These are phyloP conservation scores for Pituophis catenifer DNA, from an alignment of 2,113 vertebrate species.

Conservation along the genomic window DNA sequence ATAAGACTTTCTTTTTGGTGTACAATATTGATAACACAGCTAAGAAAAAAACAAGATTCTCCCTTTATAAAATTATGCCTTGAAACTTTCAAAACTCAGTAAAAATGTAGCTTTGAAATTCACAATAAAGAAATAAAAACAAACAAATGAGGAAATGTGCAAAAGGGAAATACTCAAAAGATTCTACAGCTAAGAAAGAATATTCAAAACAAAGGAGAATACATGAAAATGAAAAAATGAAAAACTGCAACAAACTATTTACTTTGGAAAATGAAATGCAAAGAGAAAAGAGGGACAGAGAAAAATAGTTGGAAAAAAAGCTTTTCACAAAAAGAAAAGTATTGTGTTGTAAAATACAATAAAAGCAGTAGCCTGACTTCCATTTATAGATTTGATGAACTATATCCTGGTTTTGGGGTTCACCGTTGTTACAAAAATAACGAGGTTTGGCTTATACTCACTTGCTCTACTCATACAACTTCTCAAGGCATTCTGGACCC, in stretches of 20 bases:
- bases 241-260: not conserved
- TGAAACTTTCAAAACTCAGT: not conserved
- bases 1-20: not conserved
- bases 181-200: not conserved
- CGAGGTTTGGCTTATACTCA: not conserved
- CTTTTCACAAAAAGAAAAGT: not conserved
- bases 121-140: not conserved
- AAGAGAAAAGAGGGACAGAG: not conserved
- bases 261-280: not conserved
- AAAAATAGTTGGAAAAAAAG: not conserved
- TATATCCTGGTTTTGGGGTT: not conserved
- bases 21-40: not conserved
- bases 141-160: not conserved
- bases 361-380: not conserved
- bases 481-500: not conserved
- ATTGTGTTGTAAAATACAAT: not conserved
- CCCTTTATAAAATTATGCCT: not conserved
- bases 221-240: not conserved
- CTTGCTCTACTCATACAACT: not conserved
- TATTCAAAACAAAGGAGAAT: not conserved
- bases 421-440: not conserved
- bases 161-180: not conserved
- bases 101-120: not conserved
- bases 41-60: not conserved
- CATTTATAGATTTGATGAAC: not conserved